Conservation (phyloP, 2,797 vertebrate genomes). For the Numenius phaeopus region DNA sequence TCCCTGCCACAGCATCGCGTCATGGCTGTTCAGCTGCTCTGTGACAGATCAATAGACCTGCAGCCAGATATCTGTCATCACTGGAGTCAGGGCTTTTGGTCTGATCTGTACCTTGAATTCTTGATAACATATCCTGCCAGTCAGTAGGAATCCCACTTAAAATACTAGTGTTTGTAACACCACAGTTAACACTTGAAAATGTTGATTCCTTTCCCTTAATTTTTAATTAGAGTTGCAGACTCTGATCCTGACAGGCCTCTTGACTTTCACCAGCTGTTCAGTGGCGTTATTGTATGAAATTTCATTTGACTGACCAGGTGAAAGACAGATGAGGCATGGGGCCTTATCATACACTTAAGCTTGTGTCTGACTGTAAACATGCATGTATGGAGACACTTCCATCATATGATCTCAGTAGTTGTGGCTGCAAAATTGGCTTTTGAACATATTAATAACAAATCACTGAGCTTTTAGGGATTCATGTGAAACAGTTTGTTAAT, state of each 20-base stretch:
- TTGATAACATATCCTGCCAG: neutral
- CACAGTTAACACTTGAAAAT: neutral
- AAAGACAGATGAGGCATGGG: neutral
- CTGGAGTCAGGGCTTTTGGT: neutral
- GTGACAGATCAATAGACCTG: neutral
- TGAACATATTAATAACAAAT: neutral
- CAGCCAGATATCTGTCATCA: neutral
- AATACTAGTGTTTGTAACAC: neutral
- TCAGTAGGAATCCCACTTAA: neutral
- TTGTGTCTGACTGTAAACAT: neutral
- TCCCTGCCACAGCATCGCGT: neutral
- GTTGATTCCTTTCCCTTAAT: neutral
- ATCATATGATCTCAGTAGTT: neutral
- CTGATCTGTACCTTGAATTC: neutral
- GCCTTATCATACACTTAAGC: neutral
- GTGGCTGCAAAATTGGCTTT: neutral
- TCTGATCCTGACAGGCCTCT: neutral
- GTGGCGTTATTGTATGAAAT: neutral
- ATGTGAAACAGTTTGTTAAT: neutral
- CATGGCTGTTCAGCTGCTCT: neutral
- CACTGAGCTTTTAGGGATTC: neutral
- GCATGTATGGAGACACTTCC: neutral
- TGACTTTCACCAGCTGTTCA: neutral
- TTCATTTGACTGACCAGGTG: neutral
- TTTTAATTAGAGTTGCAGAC: neutral